phyloP scores from a whole-genome alignment of 2,888 invertebrate genomes.

The Acrobasis suavella region DNA sequence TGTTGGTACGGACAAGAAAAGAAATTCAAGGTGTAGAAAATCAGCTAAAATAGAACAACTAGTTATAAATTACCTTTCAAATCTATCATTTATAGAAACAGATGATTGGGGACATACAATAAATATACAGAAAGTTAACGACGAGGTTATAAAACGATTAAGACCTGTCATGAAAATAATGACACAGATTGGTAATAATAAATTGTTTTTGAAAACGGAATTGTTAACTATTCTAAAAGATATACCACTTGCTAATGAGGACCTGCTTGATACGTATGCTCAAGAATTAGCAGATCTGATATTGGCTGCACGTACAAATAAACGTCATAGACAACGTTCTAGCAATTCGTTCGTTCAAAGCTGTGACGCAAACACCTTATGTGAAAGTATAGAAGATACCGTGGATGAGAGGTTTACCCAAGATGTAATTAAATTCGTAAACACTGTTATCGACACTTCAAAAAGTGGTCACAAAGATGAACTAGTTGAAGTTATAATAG shows the following conservation, averaged over 20 bases:
- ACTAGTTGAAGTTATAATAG: constrained; percentile 31
- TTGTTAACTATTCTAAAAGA: constrained; percentile 42
- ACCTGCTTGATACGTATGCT: constrained; percentile 38
- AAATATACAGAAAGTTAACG: constrained; percentile 14
- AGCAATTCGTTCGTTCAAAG: not conserved
- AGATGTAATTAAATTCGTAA: not conserved
- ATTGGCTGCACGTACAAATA: constrained; percentile 27
- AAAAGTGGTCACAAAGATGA: constrained; percentile 23
- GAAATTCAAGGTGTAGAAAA: not conserved
- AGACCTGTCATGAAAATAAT: constrained; percentile 28
- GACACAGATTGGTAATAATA: constrained; percentile 32
- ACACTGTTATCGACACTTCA: not conserved
- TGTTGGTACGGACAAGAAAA: not conserved
- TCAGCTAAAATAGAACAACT: constrained; percentile 2
- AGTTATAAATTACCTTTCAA: not conserved
- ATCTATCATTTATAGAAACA: not conserved
- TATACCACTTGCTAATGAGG: constrained; percentile 31
- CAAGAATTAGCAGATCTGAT: constrained; percentile 41
- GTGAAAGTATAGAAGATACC: not conserved
- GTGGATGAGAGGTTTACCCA: not conserved
- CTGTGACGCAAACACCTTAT: not conserved
- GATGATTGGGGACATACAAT: not conserved
- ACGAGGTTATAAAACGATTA: constrained; percentile 32
- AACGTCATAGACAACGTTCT: not conserved
- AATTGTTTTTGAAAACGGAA: constrained; percentile 41